Percentiles rank a stretch among this genome's conserved stretches.
Evolutionary conservation across 2,888 invertebrate genomes (phyloP).

Genomic region (Drosophila kanekoi): DNA sequence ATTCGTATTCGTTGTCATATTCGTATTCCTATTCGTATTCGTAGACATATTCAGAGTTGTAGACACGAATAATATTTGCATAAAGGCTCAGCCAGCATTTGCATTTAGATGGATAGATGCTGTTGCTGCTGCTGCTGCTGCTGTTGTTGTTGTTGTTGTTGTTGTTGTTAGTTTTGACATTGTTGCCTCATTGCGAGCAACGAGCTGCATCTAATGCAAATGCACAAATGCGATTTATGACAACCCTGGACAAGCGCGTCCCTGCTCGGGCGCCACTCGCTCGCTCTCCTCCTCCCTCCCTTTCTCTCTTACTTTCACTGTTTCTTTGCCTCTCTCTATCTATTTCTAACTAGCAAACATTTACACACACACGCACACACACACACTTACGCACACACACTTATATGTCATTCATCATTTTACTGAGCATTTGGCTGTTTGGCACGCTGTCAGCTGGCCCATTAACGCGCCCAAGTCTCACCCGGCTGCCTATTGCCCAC

Average conservation of each 20-base stretch:
- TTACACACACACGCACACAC: slow-evolving; percentile 5
- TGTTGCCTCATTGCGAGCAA: slow-evolving; percentile 68
- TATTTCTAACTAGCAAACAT: slow-evolving; percentile 14
- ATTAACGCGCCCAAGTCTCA: slow-evolving; percentile 63
- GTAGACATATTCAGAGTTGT: slow-evolving; percentile 21
- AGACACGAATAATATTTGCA: slow-evolving; percentile 54
- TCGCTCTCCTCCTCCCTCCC: too few species aligned
- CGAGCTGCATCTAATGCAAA: slow-evolving; percentile 73
- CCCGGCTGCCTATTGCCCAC: slow-evolving; percentile 11
- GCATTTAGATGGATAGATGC: slow-evolving; percentile 44
- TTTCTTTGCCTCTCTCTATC: slow-evolving; percentile 16
- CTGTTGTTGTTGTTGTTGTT: slow-evolving; percentile 8
- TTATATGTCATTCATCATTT: slow-evolving; percentile 64
- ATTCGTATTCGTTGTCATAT: not conserved
- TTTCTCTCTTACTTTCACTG: not conserved
- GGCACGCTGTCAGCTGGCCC: slow-evolving; percentile 73
- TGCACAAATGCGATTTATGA: slow-evolving; percentile 78
- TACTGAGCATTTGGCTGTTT: slow-evolving; percentile 55
- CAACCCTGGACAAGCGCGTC: slow-evolving; percentile 28
- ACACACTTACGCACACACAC: slow-evolving; percentile 1
- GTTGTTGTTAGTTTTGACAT: slow-evolving; percentile 54
- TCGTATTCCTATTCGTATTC: not conserved
- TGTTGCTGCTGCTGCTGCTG: slow-evolving; percentile 4
- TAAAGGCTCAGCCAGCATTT: slow-evolving; percentile 47
- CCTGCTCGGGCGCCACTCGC: slow-evolving; percentile 11